A percentile compares a stretch with the other conserved stretches of the same genome.
Conservation (phyloP, 1,140 invertebrate species). For the Drosophila pectinifera region DNA sequence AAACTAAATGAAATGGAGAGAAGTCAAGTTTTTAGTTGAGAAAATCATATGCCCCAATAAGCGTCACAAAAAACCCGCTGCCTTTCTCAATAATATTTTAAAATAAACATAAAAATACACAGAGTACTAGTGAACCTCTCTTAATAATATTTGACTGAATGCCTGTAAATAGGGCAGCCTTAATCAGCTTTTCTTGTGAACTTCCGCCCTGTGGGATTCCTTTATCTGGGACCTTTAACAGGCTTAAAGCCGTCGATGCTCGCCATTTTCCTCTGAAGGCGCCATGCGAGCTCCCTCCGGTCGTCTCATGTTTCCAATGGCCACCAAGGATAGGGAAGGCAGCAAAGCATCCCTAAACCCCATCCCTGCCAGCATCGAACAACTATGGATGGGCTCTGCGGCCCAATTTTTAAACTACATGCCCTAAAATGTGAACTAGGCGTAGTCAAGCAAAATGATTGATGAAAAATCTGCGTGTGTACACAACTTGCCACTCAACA, state of each 20-base stretch:
- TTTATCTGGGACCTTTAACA: conserved; percentile 21
- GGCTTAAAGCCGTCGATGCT: conserved; percentile 25
- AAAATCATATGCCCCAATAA: neutral
- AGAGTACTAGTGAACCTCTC: neutral
- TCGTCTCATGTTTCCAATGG: conserved; percentile 27
- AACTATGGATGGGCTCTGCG: conserved; percentile 52
- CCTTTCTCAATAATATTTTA: neutral
- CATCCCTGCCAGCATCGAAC: neutral
- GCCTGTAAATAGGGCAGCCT: too few relatives aligned
- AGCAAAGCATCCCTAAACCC: neutral
- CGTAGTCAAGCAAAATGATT: conserved; percentile 70
- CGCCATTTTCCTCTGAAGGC: conserved; percentile 12
- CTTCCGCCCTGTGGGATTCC: conserved; percentile 1
- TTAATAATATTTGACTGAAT: conserved; percentile 1
- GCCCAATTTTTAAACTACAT: conserved; percentile 66
- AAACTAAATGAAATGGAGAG: too few relatives aligned
- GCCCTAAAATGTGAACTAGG: conserved; percentile 61
- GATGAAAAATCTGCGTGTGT: conserved; percentile 74
- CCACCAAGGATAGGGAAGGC: conserved; percentile 12
- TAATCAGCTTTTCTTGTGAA: conserved; percentile 6
- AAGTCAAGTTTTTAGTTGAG: too few relatives aligned
- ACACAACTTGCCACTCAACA: conserved; percentile 74
- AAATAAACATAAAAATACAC: neutral
- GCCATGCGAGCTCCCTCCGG: conserved; percentile 19
- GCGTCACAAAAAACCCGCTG: too few relatives aligned